Conservation (phyloP, 2,888 invertebrate species). For the Drosophila gaucha region DNA sequence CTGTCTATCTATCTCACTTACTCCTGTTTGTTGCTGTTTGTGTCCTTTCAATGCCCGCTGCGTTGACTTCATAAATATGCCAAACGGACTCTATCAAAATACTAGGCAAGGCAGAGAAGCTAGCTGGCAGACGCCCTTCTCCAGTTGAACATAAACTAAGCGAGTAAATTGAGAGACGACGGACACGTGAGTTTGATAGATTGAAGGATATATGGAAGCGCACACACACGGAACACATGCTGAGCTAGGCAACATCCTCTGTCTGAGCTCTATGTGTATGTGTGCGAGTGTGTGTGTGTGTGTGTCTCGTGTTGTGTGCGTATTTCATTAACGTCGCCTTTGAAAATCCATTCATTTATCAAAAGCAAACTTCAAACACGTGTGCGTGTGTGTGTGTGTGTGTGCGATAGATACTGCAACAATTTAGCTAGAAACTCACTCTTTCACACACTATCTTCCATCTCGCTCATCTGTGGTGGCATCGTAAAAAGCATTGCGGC, state of each 20-base stretch:
- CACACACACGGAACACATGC: not conserved
- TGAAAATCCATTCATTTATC: constrained; percentile 78
- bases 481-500: constrained; percentile 66
- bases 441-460: not conserved
- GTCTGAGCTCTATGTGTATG: too few relatives aligned
- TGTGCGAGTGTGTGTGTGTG: constrained; percentile 16
- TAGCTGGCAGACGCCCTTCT: constrained; percentile 30
- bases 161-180: constrained; percentile 78
- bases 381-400: constrained; percentile 17
- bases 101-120: constrained; percentile 30
- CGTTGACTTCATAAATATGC: constrained; percentile 72
- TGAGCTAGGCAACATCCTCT: too few relatives aligned
- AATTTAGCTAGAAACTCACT: constrained; percentile 48
- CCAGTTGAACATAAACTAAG: constrained; percentile 71
- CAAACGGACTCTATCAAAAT: constrained; percentile 69
- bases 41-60: constrained; percentile 57
- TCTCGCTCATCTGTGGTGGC: constrained; percentile 6
- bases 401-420: constrained; percentile 65
- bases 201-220: constrained; percentile 64
- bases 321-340: constrained; percentile 78
- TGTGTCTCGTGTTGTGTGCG: constrained; percentile 59
- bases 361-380: constrained; percentile 77
- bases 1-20: not conserved
- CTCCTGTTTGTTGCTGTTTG: constrained; percentile 5
- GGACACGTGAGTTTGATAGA: constrained; percentile 79